phyloP scores from a whole-genome alignment of 2,113 vertebrate genomes.

The Semnornis frantzii region DNA sequence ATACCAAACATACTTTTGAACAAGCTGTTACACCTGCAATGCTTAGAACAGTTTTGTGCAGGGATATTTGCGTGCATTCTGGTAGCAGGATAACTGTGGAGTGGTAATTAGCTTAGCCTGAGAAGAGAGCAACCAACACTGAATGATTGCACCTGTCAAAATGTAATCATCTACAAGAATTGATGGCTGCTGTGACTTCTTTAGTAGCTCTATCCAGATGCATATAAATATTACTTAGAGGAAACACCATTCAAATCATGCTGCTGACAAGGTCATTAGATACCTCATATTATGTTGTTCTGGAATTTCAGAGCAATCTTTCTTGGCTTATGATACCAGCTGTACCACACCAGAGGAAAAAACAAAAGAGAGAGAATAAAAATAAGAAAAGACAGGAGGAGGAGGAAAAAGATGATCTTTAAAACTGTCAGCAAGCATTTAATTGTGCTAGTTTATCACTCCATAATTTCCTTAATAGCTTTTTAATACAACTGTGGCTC shows the following conservation, averaged over 20 bases:
- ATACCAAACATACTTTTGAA: not conserved
- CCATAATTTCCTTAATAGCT: not conserved
- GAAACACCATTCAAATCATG: not conserved
- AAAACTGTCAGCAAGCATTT: not conserved
- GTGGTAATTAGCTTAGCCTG: not conserved
- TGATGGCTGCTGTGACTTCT: not conserved
- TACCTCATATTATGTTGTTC: not conserved
- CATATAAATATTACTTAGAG: not conserved
- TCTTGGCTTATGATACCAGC: not conserved
- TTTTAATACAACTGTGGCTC: not conserved
- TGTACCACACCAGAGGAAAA: not conserved
- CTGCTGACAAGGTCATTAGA: not conserved
- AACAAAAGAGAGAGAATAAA: not conserved
- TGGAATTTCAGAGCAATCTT: slow-evolving; percentile 7
- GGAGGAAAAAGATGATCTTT: not conserved
- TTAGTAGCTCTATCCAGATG: not conserved
- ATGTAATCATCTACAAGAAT: not conserved
- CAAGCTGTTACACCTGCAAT: not conserved
- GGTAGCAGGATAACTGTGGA: not conserved
- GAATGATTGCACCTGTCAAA: slow-evolving; percentile 33
- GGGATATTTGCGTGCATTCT: not conserved
- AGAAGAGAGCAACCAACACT: not conserved
- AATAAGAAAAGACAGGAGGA: not conserved
- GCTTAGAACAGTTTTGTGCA: not conserved
- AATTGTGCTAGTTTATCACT: not conserved